phyloP scores from a whole-genome alignment of 2,113 vertebrate species.

The Tachysurus vachellii region DNA sequence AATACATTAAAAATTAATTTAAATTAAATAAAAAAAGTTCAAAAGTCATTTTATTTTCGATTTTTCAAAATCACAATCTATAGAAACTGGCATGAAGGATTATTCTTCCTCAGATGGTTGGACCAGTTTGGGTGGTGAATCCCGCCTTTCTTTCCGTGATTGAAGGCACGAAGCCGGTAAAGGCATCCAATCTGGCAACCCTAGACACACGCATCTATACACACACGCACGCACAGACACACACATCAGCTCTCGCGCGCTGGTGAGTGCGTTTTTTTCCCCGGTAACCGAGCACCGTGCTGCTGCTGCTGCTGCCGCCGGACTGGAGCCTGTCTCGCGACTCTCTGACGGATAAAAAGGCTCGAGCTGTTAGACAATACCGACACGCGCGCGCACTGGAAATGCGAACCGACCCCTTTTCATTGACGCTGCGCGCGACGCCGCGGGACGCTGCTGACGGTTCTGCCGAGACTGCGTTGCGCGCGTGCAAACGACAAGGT shows the following conservation, averaged over 20 bases:
- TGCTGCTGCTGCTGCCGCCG: slow-evolving; percentile 1
- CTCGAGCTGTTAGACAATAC: slow-evolving; percentile 1
- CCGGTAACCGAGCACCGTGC: slow-evolving; percentile 24
- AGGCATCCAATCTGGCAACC: neutral
- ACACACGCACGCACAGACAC: neutral
- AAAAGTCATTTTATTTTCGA: neutral
- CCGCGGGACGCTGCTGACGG: slow-evolving; percentile 23
- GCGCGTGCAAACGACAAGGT: slow-evolving; percentile 32
- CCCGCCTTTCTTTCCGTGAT: neutral
- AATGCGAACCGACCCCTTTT: slow-evolving; percentile 18
- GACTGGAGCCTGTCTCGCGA: slow-evolving; percentile 31
- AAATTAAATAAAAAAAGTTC: no score
- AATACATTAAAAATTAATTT: no score
- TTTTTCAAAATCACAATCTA: no score
- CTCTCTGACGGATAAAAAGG: slow-evolving; percentile 15
- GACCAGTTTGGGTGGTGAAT: neutral
- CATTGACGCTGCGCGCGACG: slow-evolving; percentile 17
- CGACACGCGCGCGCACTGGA: slow-evolving; percentile 15
- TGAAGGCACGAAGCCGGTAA: no score
- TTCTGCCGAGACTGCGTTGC: slow-evolving; percentile 1
- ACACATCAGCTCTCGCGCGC: slow-evolving; percentile 4
- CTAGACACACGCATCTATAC: neutral
- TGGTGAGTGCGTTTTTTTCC: slow-evolving; percentile 13
- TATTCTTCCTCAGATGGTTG: neutral
- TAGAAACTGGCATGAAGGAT: neutral